These are phyloP conservation scores for Caranx ignobilis DNA, from an alignment of 2,113 vertebrate genomes.

Conservation along the genomic window DNA sequence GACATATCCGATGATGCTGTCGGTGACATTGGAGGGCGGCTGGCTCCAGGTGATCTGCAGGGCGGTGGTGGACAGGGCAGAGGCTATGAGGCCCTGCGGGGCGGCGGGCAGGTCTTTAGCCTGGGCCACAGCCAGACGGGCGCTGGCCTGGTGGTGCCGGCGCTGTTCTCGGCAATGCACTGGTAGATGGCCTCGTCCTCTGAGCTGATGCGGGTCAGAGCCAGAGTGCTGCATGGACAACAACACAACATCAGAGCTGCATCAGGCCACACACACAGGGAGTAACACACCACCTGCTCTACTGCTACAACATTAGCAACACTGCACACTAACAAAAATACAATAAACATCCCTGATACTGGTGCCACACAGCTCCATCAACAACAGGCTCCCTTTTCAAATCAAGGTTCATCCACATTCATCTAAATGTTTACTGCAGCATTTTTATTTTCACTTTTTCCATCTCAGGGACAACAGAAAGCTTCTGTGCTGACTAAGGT, in stretches of 20 bases:
- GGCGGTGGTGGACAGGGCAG: slow-evolving; percentile 66
- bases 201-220: slow-evolving; percentile 75
- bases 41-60: slow-evolving; percentile 79
- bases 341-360: too few species aligned
- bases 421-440: too few species aligned
- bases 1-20: slow-evolving; percentile 83
- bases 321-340: too few species aligned
- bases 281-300: too few species aligned
- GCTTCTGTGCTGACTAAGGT: too few species aligned
- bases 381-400: too few species aligned
- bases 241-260: not conserved
- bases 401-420: too few species aligned
- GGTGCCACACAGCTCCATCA: too few species aligned
- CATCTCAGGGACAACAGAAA: too few species aligned
- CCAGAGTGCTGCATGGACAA: slow-evolving; percentile 79
- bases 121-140: slow-evolving; percentile 78
- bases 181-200: slow-evolving; percentile 87
- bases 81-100: slow-evolving; percentile 63
- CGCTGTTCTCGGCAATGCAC: slow-evolving; percentile 84
- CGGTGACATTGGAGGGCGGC: slow-evolving; percentile 52
- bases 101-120: slow-evolving; percentile 68
- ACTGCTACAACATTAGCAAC: too few species aligned
- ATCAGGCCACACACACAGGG: not conserved
- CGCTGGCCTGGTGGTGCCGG: slow-evolving; percentile 86
- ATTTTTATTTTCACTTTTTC: too few species aligned